Evolutionary conservation across 2,797 vertebrate genomes (phyloP), one percentile per base, ranked within the genome.

Genomic region (Thalassophryne amazonica): DNA sequence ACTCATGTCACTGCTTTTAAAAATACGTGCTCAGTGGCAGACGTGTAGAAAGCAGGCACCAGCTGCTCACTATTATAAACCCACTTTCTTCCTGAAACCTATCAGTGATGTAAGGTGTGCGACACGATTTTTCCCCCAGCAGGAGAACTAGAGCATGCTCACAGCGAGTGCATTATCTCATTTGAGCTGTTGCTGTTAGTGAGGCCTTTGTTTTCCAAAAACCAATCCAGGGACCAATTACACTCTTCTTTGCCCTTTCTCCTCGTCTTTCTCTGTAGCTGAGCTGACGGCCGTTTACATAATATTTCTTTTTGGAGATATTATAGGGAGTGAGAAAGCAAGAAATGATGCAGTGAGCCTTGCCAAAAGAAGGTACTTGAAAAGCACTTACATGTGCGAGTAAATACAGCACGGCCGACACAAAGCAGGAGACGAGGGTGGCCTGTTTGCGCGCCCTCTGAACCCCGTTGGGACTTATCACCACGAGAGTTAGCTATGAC

Each of bases 71-170:
- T 46, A 90, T 93, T 92, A 93, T 47, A 52, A 70, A 46, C 53
- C 72, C 77, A 80, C 73, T 81, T 78, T 78, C 48, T 15, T 77
- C 65, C 71, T 85, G 50, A 76, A 80, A 75, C n/a, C 84, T 88
- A 86, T 89, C 86, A 84, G 76, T 92, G 82, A 86, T 86, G 81
- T 67, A 83, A 91, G 81, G 82, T 76, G 86, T 86, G 73, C 92
- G 74, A 60, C 80, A 90, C 45, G 81, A n/a, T 79, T 91, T 92
- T 81, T 93, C 80, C 87, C 87, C 76, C 51, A 41, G 27, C 56
- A 73, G 49, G 53, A 73, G 80, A 69, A 89, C 89, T 38, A 73
- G 65, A 52, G 43, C 50, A 33, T 69, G 64, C 37, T 65, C 47
- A 80, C 18, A 53, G 45, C 7, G 77, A 79, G 60, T 51, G 40